phyloP scores from a whole-genome alignment of 2,888 invertebrate species.

The Blastobasis adustella region DNA sequence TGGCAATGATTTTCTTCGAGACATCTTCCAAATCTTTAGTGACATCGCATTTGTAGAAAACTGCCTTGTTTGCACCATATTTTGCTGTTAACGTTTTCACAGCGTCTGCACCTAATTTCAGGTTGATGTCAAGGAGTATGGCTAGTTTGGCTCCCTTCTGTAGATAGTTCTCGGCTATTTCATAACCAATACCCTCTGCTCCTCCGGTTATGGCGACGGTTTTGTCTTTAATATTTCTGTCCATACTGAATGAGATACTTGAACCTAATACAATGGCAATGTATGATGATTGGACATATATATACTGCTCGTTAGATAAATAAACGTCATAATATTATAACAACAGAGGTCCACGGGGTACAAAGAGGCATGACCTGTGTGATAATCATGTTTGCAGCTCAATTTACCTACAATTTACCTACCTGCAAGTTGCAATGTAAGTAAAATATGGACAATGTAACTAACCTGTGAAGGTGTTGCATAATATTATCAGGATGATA shows the following conservation, averaged over 20 bases:
- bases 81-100: conserved; percentile 48
- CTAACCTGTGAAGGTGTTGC: no score
- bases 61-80: conserved; percentile 55
- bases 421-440: no score
- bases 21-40: conserved; percentile 53
- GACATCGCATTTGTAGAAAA: conserved; percentile 69
- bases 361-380: no score
- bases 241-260: conserved; percentile 11
- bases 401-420: no score
- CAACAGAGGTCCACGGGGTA: no score
- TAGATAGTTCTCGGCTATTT: conserved; percentile 53
- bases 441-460: no score
- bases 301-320: no score
- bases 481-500: no score
- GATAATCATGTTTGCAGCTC: no score
- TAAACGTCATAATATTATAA: no score
- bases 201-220: conserved; percentile 54
- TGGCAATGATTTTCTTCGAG: conserved; percentile 34
- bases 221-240: conserved; percentile 19
- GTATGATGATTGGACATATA: no score
- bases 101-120: conserved; percentile 42
- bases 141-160: conserved; percentile 41
- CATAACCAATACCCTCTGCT: conserved; percentile 63
- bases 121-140: conserved; percentile 37
- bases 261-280: not conserved